Evolutionary conservation across 1,140 invertebrate species (phyloP), one percentile per base, ranked within the genome.

Genomic region (Drosophila mayri): DNA sequence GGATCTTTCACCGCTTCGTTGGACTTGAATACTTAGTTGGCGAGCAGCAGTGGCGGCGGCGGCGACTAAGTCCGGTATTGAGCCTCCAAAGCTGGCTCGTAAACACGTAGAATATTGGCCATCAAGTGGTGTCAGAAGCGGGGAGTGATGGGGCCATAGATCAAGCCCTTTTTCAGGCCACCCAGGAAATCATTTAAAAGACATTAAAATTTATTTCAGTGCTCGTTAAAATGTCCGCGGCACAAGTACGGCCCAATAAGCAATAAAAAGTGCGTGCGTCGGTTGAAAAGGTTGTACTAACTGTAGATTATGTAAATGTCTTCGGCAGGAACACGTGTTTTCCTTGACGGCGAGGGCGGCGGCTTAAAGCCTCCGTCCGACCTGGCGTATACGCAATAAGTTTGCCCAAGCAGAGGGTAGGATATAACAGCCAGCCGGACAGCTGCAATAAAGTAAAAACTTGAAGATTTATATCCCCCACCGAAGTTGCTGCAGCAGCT

Each of bases 391-490:
- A 73, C 64, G 83, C 62, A 80, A 83, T 88, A 83, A 74, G 57
- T 77, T 76, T 22, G 18, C 28, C 46, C 20, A 43, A 10, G 46
- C 32, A 28, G 47, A 22, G 52, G n/a, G 16, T 43, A 43, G 38
- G 28, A 47, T 40, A 11, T 28, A 59, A 49, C 32, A 54, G 52
- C 52, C 35, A 50, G 73, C 38, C 46, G 47, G 60, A 35, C 65
- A 85, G 78, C 66, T 86, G 83, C 71, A 90, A 82, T 90, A 90
- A 90, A 90, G 76, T 64, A 90, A 82, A 90, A 90, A 82, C 86
- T 82, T 63, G 28, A 90, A 86, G 86, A 90, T 90, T 90, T 90
- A 90, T 90, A 75, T 86, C 79, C 79, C 80, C 49, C 32, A 55
- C 38, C 68, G 43, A 87, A 90, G 67, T 79, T 75, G 67, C 44